phyloP scores from a whole-genome alignment of 2,888 invertebrate species.

The Drosophila rubida region DNA sequence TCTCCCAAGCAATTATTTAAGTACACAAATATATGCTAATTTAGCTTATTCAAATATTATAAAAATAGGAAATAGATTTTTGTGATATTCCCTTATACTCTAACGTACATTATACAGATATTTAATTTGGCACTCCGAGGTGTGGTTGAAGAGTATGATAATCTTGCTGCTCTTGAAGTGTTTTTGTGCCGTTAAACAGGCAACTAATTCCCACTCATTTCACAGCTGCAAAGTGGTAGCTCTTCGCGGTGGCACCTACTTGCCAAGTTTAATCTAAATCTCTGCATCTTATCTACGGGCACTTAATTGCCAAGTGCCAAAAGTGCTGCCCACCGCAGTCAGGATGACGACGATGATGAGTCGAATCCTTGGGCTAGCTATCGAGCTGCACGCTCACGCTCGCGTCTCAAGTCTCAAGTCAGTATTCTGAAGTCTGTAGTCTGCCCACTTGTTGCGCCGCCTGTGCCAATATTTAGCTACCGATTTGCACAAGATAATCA shows the following conservation, averaged over 20 bases:
- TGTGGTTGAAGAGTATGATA: neutral
- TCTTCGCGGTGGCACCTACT: conserved; percentile 54
- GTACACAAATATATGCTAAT: too few species aligned
- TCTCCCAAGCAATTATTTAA: too few species aligned
- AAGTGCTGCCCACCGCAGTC: conserved; percentile 51
- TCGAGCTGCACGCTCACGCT: conserved; percentile 35
- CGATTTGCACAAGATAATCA: conserved; percentile 77
- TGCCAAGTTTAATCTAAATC: conserved; percentile 50
- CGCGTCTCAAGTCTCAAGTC: neutral
- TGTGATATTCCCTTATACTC: too few species aligned
- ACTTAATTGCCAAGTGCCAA: conserved; percentile 66
- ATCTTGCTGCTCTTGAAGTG: neutral
- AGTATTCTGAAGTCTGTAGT: neutral
- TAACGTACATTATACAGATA: too few species aligned
- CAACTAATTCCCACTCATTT: conserved; percentile 18
- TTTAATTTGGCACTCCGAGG: neutral
- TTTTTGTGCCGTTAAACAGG: conserved; percentile 3
- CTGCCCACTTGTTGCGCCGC: conserved; percentile 74
- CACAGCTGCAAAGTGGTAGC: conserved; percentile 32
- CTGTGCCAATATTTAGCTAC: conserved; percentile 76
- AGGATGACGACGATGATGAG: conserved; percentile 7
- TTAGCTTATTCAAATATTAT: too few species aligned
- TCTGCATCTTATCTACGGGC: conserved; percentile 42
- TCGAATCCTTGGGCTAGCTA: conserved; percentile 9
- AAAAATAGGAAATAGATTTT: too few species aligned